phyloP scores from a whole-genome alignment of 2,797 vertebrate species.

The Xiphorhynchus erythropygius region DNA sequence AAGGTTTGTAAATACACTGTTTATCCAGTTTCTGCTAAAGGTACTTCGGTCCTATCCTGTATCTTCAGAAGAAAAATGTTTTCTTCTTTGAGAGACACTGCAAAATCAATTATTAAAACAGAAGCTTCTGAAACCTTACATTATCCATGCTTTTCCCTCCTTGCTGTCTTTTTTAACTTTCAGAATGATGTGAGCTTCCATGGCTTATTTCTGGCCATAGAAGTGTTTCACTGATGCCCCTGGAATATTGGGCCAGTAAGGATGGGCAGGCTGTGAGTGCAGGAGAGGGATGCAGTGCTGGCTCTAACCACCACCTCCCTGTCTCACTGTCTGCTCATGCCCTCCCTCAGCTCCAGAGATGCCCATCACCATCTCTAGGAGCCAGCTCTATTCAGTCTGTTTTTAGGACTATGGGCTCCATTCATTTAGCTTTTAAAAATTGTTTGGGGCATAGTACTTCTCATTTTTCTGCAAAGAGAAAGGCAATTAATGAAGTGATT shows the following conservation, averaged over 20 bases:
- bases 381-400: neutral
- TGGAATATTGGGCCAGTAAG: neutral
- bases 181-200: neutral
- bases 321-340: neutral
- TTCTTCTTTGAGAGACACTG: neutral
- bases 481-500: conserved; percentile 5
- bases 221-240: neutral
- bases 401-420: conserved; percentile 33
- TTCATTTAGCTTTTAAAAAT: neutral
- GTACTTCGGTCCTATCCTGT: neutral
- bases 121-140: neutral
- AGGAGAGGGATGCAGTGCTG: fast-evolving
- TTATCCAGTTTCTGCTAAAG: neutral
- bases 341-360: neutral
- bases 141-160: neutral
- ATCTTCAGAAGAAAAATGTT: neutral
- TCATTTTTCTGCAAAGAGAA: conserved; percentile 16
- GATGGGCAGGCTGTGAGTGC: neutral
- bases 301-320: neutral
- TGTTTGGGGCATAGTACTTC: neutral
- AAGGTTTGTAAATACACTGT: neutral
- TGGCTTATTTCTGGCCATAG: neutral
- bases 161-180: neutral
- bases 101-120: conserved; percentile 20
- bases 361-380: neutral